A percentile compares a stretch with the other conserved stretches of the same genome.
Evolutionary conservation across 2,888 invertebrate species (phyloP).

Genomic region (Tribolium freemani): DNA sequence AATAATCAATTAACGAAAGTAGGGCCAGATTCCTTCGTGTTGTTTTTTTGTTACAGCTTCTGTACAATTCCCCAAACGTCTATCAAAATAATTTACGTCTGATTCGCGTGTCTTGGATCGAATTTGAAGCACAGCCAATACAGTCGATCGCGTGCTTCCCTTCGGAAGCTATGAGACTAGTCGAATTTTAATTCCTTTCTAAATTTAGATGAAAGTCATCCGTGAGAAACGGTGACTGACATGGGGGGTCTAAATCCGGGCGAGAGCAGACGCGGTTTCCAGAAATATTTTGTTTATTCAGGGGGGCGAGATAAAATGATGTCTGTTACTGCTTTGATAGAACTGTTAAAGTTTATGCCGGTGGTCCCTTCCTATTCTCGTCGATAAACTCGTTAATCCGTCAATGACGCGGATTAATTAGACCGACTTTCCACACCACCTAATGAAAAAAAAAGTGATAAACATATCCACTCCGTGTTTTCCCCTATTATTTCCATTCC

Average conservation of each 20-base stretch:
- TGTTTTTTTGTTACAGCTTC: not conserved
- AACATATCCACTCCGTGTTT: not conserved
- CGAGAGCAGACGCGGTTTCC: not conserved
- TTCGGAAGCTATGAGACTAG: not conserved
- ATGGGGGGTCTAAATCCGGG: slow-evolving; percentile 1
- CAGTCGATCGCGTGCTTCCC: slow-evolving; percentile 4
- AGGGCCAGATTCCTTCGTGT: not conserved
- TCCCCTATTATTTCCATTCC: slow-evolving; percentile 9
- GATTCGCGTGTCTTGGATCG: slow-evolving; percentile 5
- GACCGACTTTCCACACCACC: not conserved
- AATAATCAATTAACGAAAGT: not conserved
- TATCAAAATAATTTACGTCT: not conserved
- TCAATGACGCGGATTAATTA: not conserved
- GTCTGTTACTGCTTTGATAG: not conserved
- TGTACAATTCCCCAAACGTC: not conserved
- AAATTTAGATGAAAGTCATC: slow-evolving; percentile 34
- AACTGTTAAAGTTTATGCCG: not conserved
- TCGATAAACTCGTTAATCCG: not conserved
- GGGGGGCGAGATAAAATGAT: not conserved
- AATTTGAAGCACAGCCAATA: not conserved
- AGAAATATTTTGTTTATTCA: slow-evolving; percentile 25
- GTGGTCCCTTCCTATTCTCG: not conserved
- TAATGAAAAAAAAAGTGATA: not conserved
- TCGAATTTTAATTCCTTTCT: slow-evolving; percentile 19
- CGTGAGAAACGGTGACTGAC: slow-evolving; percentile 10